Percentiles rank a stretch among this genome's conserved stretches.
Evolutionary conservation across 2,113 vertebrate species (phyloP).

Genomic region (Calonectris borealis): DNA sequence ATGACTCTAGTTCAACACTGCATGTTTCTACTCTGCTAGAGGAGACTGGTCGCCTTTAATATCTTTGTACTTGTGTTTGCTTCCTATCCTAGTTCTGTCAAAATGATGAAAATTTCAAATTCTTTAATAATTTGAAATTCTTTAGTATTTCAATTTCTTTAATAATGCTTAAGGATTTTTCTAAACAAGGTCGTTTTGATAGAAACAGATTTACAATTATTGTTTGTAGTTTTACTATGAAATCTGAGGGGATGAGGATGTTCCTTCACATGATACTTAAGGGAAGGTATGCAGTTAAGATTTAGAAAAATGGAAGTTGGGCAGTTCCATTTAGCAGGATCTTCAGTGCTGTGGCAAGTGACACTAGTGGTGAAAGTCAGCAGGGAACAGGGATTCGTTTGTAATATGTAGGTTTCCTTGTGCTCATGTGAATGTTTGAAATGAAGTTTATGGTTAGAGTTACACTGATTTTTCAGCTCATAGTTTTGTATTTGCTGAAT

Average conservation of each 20-base stretch:
- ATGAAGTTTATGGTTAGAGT: background rate
- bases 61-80: background rate
- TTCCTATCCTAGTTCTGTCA: background rate
- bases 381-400: background rate
- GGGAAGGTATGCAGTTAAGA: background rate
- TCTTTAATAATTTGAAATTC: background rate
- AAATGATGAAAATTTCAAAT: background rate
- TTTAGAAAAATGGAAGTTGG: background rate
- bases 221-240: background rate
- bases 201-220: background rate
- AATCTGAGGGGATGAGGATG: background rate
- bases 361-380: background rate
- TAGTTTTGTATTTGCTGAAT: background rate
- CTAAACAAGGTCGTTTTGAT: background rate
- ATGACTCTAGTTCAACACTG: background rate
- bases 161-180: background rate
- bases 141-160: background rate
- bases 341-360: background rate
- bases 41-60: background rate
- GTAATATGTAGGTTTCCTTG: background rate
- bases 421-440: background rate
- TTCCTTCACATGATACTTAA: background rate
- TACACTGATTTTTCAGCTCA: too few species aligned
- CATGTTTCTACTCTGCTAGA: background rate
- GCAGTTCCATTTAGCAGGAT: background rate